A percentile compares a stretch with the other conserved stretches of the same genome.
phyloP scores from a whole-genome alignment of 2,113 vertebrate species.

The Ochotona curzoniae region DNA sequence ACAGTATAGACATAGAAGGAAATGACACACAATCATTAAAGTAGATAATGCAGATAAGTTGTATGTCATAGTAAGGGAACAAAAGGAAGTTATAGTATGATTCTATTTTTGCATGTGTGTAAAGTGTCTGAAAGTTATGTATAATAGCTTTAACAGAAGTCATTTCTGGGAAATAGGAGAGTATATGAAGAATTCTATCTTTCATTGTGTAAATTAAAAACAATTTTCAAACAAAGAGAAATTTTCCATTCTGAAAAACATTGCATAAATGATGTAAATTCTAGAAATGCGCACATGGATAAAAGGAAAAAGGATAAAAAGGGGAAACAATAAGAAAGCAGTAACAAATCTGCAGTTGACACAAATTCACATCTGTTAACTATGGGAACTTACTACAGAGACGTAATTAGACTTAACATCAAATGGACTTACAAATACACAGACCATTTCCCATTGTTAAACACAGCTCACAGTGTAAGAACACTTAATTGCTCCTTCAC shows the following conservation, averaged over 20 bases:
- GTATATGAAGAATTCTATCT: slow-evolving; percentile 14
- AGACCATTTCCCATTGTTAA: slow-evolving; percentile 38
- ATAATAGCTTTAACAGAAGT: not conserved
- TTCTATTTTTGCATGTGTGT: slow-evolving; percentile 3
- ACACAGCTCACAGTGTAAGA: slow-evolving; percentile 41
- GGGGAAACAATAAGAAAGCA: slow-evolving; percentile 47
- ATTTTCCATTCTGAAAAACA: slow-evolving; percentile 34
- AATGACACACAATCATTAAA: not conserved
- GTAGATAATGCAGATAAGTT: not conserved
- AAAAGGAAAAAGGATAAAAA: slow-evolving; percentile 45
- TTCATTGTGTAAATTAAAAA: slow-evolving; percentile 3
- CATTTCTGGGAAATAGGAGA: slow-evolving; percentile 24
- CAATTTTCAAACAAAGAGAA: not conserved
- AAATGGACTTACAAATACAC: slow-evolving; percentile 25
- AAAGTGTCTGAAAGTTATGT: slow-evolving; percentile 45
- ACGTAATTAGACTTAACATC: slow-evolving; percentile 38
- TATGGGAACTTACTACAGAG: slow-evolving; percentile 34
- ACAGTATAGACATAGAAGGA: not conserved
- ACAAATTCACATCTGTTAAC: slow-evolving; percentile 48
- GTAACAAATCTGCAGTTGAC: slow-evolving; percentile 41
- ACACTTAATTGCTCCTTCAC: slow-evolving; percentile 29
- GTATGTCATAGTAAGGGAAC: slow-evolving; percentile 30
- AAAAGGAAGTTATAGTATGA: not conserved
- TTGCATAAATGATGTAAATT: slow-evolving; percentile 23
- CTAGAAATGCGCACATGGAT: slow-evolving; percentile 14